Conservation (phyloP, 2,888 invertebrate genomes). For the Stenotaenia linearis region DNA sequence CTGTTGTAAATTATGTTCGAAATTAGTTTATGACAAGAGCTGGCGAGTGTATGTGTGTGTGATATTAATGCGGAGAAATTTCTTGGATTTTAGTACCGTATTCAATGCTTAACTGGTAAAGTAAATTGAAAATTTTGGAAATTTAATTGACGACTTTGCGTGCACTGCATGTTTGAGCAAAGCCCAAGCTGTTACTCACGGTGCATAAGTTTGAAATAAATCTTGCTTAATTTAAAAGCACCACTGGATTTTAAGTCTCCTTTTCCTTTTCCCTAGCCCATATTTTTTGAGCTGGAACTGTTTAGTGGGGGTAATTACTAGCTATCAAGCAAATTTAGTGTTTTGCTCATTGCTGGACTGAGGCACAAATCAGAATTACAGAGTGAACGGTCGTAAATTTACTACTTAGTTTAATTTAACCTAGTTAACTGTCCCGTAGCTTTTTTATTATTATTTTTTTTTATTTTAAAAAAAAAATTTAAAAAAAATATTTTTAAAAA, state of each 20-base stretch:
- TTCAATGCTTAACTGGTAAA: neutral
- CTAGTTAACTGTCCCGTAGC: neutral
- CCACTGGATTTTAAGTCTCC: conserved; percentile 21
- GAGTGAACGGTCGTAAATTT: neutral
- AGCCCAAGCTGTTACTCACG: conserved; percentile 26
- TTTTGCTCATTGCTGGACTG: conserved; percentile 8
- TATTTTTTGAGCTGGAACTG: conserved; percentile 19
- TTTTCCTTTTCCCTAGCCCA: conserved; percentile 12
- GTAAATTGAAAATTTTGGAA: conserved; percentile 17
- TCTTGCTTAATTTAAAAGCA: conserved; percentile 26
- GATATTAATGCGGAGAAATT: conserved; percentile 10
- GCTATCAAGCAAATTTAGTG: conserved; percentile 21
- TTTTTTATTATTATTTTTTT: neutral
- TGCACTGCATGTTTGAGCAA: conserved; percentile 21
- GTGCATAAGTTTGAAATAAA: conserved; percentile 26
- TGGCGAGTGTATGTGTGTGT: neutral
- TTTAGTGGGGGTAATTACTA: conserved; percentile 15
- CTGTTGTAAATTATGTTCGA: conserved; percentile 7
- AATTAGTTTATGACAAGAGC: conserved; percentile 21
- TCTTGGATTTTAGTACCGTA: conserved; percentile 13
- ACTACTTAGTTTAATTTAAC: neutral
- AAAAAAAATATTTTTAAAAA: too few species aligned
- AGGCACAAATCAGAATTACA: conserved; percentile 20
- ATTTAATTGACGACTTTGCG: conserved; percentile 9
- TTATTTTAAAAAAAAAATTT: neutral